Base-by-base conservation (phyloP, 2,888 invertebrate species). In the Cephus pulcher region DNA sequence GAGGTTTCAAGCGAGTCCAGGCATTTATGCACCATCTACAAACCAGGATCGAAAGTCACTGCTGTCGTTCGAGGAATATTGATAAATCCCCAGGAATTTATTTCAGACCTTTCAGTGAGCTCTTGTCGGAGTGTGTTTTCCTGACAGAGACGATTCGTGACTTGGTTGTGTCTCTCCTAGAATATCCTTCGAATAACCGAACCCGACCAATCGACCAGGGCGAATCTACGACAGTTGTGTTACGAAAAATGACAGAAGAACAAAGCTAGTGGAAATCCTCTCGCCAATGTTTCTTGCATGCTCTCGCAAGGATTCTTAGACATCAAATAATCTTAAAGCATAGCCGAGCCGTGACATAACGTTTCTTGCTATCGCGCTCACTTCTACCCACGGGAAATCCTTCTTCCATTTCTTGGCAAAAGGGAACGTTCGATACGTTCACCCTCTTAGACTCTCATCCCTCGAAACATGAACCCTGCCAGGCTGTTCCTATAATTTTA, bases 21-120 rank as follows among this genome's bases (percentile, higher is more conserved):
- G 15, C 30, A 33, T 71, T 11, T 34, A 71, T 34, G 11, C 71
- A 23, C 71, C 34, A 32, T 71, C 71, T 71, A 32, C 71, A 34
- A 32, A 74, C 74, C 74, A 32, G 74, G 74, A 74, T 33, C 71
- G 12, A 71, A 34, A 32, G 32, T 71, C 34, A 23, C 32, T 71
- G 71, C 15, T 71, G 33, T 40, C 74, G 33, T 74, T 74, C 35
- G 74, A 74, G 15, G 74, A n/a, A 34, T 33, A 74, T 74, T 35
- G 35, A 56, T 56, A 56, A 56, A 56, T 2, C 56, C 56, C 23
- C 56, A 56, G 56, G 56, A 56, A 56, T 56, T 56, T 56, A 56
- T 56, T 23, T 23, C 9, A 56, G 56, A 56, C 23, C 56, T 56
- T 56, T 56, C 56, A 56, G 56, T 56, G 56, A 56, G 56, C 23